Percentiles rank a stretch among this genome's conserved stretches.
These are phyloP conservation scores for Camelus dromedarius DNA, from an alignment of 2,113 vertebrate species.

Conservation along the genomic window DNA sequence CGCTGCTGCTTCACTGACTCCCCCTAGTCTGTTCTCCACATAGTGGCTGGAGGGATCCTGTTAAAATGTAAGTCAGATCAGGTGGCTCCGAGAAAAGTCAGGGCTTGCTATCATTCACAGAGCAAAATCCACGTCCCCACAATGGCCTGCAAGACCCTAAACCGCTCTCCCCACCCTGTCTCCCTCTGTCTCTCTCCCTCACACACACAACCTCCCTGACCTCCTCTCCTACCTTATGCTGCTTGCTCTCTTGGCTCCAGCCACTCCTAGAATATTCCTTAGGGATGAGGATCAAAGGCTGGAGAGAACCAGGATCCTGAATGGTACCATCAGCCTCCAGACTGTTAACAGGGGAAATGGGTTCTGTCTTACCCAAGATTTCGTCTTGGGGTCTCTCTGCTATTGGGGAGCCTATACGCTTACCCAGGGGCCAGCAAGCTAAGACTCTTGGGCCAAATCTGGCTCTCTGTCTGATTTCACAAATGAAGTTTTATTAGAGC, in stretches of 20 bases:
- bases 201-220: not conserved
- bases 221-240: not conserved
- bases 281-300: too few species aligned
- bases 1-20: not conserved
- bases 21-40: not conserved
- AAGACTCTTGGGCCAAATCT: not conserved
- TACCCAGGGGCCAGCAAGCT: not conserved
- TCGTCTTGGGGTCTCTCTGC: not conserved
- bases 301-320: not conserved
- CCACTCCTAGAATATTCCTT: not conserved
- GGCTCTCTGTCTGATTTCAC: not conserved
- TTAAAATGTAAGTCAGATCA: not conserved
- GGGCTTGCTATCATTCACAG: not conserved
- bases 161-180: not conserved
- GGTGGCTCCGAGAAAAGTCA: not conserved
- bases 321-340: not conserved
- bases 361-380: not conserved
- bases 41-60: not conserved
- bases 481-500: constrained; percentile 47
- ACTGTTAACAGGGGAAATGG: too few species aligned
- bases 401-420: not conserved
- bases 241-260: not conserved
- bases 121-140: not conserved
- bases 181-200: not conserved
- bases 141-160: not conserved